These are phyloP conservation scores for Bombylius major DNA, from an alignment of 2,888 invertebrate species.

Conservation along the genomic window DNA sequence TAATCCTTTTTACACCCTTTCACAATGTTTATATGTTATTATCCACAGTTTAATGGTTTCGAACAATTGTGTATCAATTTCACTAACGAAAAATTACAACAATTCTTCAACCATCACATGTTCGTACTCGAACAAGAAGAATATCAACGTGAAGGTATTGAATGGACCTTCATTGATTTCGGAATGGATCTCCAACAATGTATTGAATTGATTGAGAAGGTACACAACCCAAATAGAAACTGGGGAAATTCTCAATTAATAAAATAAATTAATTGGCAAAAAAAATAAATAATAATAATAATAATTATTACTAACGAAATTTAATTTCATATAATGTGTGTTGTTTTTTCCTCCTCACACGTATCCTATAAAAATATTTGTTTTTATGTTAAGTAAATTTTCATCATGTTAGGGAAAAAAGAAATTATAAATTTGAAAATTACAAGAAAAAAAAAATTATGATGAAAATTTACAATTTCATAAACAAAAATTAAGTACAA, in stretches of 20 bases:
- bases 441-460: no score
- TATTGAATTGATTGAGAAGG: conserved; percentile 66
- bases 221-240: conserved; percentile 24
- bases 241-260: not conserved
- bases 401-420: no score
- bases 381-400: no score
- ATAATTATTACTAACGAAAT: not conserved
- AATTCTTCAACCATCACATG: conserved; percentile 93
- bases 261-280: not conserved
- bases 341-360: conserved; percentile 7
- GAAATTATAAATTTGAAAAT: no score
- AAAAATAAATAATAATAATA: not conserved
- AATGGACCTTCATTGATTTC: conserved; percentile 88
- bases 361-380: no score
- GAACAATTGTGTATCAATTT: conserved; percentile 91
- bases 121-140: conserved; percentile 89
- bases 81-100: conserved; percentile 86
- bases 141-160: conserved; percentile 80
- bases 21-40: conserved; percentile 11
- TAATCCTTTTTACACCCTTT: no score
- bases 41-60: conserved; percentile 72
- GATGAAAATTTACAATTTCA: no score
- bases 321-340: not conserved
- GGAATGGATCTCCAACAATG: conserved; percentile 79
- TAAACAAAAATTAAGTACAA: no score